Evolutionary conservation across 2,113 vertebrate genomes (phyloP).

Genomic region (Brienomyrus brachyistius): DNA sequence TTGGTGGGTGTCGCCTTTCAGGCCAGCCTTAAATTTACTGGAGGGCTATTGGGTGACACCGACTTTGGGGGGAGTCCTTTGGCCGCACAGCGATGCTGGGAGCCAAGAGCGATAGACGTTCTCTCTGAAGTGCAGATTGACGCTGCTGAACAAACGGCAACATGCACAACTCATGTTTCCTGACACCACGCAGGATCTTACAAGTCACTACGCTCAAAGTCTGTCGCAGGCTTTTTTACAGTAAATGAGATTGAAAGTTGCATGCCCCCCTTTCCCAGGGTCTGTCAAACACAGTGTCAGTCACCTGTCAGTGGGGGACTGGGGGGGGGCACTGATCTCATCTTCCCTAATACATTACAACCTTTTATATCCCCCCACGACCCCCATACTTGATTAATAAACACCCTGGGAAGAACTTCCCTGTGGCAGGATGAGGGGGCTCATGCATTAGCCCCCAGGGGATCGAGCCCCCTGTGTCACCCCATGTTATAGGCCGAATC

Average conservation of each 20-base stretch:
- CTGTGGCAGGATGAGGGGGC: constrained; percentile 43
- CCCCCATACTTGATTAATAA: constrained; percentile 53
- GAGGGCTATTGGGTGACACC: constrained; percentile 53
- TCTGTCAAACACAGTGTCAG: constrained; percentile 67
- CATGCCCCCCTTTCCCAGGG: constrained; percentile 52
- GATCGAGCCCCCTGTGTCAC: constrained; percentile 36
- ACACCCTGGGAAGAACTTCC: constrained; percentile 46
- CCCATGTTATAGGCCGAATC: constrained; percentile 31
- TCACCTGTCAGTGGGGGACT: constrained; percentile 53
- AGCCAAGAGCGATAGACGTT: background rate
- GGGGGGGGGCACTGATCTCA: constrained; percentile 40
- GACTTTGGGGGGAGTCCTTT: constrained; percentile 45
- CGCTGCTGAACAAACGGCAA: background rate
- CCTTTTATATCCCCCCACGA: constrained; percentile 48
- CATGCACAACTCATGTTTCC: background rate
- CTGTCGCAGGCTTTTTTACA: constrained; percentile 40
- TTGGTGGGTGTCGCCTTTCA: constrained; percentile 49
- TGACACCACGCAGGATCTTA: constrained; percentile 34
- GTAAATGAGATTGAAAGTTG: constrained; percentile 64
- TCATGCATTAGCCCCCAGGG: constrained; percentile 41
- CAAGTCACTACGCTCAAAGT: constrained; percentile 39
- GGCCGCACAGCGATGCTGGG: constrained; percentile 41
- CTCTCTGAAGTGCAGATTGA: background rate
- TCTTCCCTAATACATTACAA: constrained; percentile 62
- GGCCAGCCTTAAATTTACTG: constrained; percentile 45